Evolutionary conservation across 2,888 invertebrate species (phyloP).

Genomic region (Drosophila fungiperda): DNA sequence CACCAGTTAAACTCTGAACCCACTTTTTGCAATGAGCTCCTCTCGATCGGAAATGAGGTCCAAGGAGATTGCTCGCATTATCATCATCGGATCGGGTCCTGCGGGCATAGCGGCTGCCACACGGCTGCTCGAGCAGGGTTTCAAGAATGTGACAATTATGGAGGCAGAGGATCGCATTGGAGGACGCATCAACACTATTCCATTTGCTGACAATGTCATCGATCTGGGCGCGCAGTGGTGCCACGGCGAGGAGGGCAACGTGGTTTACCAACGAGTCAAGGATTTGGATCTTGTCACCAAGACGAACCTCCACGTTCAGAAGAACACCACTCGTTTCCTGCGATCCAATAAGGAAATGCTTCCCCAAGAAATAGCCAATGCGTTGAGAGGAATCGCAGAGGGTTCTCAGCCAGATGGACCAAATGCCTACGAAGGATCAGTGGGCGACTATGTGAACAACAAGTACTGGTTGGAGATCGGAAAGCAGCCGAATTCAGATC

Average conservation of each 20-base stretch:
- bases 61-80: slow-evolving; percentile 73
- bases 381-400: slow-evolving; percentile 22
- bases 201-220: slow-evolving; percentile 86
- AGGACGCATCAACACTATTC: slow-evolving; percentile 87
- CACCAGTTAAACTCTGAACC: neutral
- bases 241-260: slow-evolving; percentile 87
- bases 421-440: slow-evolving; percentile 69
- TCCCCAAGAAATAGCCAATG: slow-evolving; percentile 68
- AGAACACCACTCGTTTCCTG: slow-evolving; percentile 66
- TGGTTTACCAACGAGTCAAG: slow-evolving; percentile 87
- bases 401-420: slow-evolving; percentile 9
- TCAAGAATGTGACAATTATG: slow-evolving; percentile 86
- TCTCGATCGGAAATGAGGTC: slow-evolving; percentile 15
- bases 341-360: slow-evolving; percentile 84
- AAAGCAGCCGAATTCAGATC: slow-evolving; percentile 73
- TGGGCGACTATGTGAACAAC: slow-evolving; percentile 79
- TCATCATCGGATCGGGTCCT: slow-evolving; percentile 84
- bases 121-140: slow-evolving; percentile 83
- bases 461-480: slow-evolving; percentile 69
- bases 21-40: slow-evolving; percentile 23
- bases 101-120: slow-evolving; percentile 85
- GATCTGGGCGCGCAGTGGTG: slow-evolving; percentile 93
- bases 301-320: slow-evolving; percentile 50
- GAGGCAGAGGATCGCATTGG: slow-evolving; percentile 89
- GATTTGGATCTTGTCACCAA: slow-evolving; percentile 72